Evolutionary conservation across 1,140 invertebrate genomes (phyloP), one percentile per base, ranked within the genome.

Genomic region (Octopus bimaculoides): DNA sequence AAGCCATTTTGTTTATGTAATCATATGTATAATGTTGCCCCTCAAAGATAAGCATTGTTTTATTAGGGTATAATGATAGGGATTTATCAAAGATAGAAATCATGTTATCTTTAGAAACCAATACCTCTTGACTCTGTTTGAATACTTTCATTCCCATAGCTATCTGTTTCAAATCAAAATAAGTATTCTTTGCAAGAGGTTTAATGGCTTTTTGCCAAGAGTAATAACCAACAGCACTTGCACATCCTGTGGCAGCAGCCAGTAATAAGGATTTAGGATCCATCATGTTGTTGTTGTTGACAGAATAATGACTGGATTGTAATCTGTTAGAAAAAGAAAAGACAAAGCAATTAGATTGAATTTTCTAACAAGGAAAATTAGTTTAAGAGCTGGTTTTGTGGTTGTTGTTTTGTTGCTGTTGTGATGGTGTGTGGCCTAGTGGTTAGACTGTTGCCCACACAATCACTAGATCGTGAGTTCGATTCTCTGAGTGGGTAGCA

Each of bases 61-160:
- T 84, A n/a, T 82, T 79, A 9, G 83, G 83, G 53, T 80, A 55
- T 53, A 80, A 81, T 0, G 7, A 54, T 26, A 83, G 86, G 20
- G 82, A 80, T 20, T 80, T 73, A 78, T 88, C 87, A 84, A 88
- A 88, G 77, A 80, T 80, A 69, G 87, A 84, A 69, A 87, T 85
- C 5, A 87, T 20, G 61, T 79, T 82, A 10, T 75, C 69, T 5
- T 77, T 41, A 14, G 26, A 41, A 41, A 41, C 26, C 26, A 41
- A 41, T 41, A 41, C 3, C 26, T 77, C 82, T 56, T 75, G 69
- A 6, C 78, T 55, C 77, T 83, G 82, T 5, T 61, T 17, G 5
- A 54, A 17, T 0, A 82, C 52, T 9, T 54, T 7, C 12, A 78
- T 73, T 8, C 74, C 66, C 5, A 71, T 52, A 53, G 76, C 82